Conservation (phyloP, 2,888 invertebrate genomes). For the Myathropa florea region DNA sequence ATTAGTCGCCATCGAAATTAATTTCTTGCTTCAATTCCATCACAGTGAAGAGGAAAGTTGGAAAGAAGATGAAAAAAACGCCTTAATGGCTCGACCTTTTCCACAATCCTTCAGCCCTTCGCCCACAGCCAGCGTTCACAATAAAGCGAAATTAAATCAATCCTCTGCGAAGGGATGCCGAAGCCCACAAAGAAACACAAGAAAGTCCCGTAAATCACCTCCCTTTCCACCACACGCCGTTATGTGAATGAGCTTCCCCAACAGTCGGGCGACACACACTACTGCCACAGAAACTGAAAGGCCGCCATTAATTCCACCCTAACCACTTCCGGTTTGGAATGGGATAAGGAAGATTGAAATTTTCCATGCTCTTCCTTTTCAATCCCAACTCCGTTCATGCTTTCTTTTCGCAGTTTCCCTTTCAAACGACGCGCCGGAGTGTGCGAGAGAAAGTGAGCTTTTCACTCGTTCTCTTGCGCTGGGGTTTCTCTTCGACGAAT, state of each 20-base stretch:
- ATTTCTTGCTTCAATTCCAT: slow-evolving; percentile 42
- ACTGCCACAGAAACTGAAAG: slow-evolving; percentile 44
- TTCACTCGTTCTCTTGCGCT: not conserved
- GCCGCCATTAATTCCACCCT: slow-evolving; percentile 44
- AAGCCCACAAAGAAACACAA: not conserved
- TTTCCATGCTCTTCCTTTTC: not conserved
- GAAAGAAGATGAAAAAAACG: not conserved
- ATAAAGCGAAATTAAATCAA: slow-evolving; percentile 43
- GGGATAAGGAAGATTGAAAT: slow-evolving; percentile 26
- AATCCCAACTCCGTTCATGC: not conserved
- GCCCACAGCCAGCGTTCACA: not conserved
- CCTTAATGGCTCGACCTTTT: slow-evolving; percentile 9
- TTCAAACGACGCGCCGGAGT: not conserved
- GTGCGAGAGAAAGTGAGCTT: slow-evolving; percentile 8
- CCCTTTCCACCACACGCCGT: not conserved
- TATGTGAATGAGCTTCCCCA: not conserved
- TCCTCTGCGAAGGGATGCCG: slow-evolving; percentile 30
- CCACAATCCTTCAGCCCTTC: not conserved
- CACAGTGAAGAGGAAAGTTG: not conserved
- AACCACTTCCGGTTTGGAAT: slow-evolving; percentile 35
- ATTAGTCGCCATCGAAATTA: slow-evolving; percentile 40
- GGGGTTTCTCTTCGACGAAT: not conserved
- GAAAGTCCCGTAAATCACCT: slow-evolving; percentile 20
- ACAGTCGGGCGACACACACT: not conserved
- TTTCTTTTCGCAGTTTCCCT: slow-evolving; percentile 36